Base-by-base conservation (phyloP, 2,113 vertebrate genomes). In the Emydocephalus ijimae region DNA sequence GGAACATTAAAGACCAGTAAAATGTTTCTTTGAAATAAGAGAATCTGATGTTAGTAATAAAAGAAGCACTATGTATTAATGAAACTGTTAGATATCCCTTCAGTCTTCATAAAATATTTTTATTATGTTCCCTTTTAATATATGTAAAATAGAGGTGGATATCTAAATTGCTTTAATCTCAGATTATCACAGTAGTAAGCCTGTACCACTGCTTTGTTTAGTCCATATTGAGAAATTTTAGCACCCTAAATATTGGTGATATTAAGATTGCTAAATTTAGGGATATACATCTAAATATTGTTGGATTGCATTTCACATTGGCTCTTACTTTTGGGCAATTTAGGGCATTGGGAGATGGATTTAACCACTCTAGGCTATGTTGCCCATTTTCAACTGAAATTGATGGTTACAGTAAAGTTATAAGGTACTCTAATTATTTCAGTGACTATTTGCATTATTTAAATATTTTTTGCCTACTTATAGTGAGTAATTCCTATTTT, bases 401-500 rank as follows among this genome's bases (percentile, higher is more conserved):
- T 74, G 69, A 74, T 74, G 69, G 59, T 45, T 24, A 5, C 69
- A 93, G 56, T 94, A 95, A 94, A 89, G 12, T 21, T 43, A 59
- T 88, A 88, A 92, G 90, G 61, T 54, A 15, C 43, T 14, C 91
- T 87, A 61, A 48, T 45, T 94, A 85, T 23, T 93, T 94, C 39
- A 14, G 2, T 8, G 6, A 90, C 9, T 24, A 92, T 90, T 93
- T 81, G 21, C 50, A 94, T 89, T 95, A 61, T 90, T 94, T 86
- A 93, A 85, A 91, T 88, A 26, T 64, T 87, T 91, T 14, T 88
- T 91, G 64, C 11, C 23, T 85, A 24, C 61, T 91, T 56, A 59
- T 10, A 34, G 85, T 18, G 24, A 4, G 85, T 29, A 3, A 24
- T 14, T 92, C 90, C 55, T 39, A 64, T n/a, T 86, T 48, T 86